Evolutionary conservation across 2,888 invertebrate genomes (phyloP).

Genomic region (Hedychridium roseum): DNA sequence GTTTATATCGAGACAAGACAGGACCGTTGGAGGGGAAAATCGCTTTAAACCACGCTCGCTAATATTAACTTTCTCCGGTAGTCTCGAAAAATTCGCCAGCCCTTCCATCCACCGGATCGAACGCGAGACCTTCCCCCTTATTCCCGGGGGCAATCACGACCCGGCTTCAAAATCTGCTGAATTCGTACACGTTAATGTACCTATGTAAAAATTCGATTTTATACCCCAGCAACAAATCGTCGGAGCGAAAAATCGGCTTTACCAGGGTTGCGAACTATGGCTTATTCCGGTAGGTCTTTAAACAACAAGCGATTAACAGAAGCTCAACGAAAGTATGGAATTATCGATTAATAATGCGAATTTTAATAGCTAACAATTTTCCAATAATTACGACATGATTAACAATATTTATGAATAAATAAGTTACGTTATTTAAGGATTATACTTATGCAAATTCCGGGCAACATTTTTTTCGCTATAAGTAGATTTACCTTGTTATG

Average conservation of each 20-base stretch:
- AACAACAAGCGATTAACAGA: no score
- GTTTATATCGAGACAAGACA: conserved; percentile 42
- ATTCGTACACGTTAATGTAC: conserved; percentile 13
- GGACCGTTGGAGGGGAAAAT: conserved; percentile 47
- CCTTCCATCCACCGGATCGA: conserved; percentile 23
- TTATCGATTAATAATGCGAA: no score
- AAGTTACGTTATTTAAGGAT: no score
- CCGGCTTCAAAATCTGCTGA: conserved; percentile 10
- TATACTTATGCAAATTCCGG: no score
- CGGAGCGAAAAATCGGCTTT: conserved; percentile 1
- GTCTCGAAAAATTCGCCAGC: conserved; percentile 38
- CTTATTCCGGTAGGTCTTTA: no score
- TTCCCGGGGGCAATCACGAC: conserved; percentile 9
- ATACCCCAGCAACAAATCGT: conserved; percentile 10
- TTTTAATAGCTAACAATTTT: no score
- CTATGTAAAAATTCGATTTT: conserved; percentile 23
- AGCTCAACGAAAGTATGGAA: no score
- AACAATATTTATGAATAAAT: no score
- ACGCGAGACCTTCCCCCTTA: conserved; percentile 14
- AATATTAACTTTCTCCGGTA: conserved; percentile 53
- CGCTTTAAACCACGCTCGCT: conserved; percentile 53
- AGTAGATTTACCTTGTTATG: no score
- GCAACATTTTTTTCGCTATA: no score
- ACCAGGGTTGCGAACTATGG: conserved; percentile 1
- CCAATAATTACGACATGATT: no score